Evolutionary conservation across 2,888 invertebrate species (phyloP).

Genomic region (Catocala nupta): DNA sequence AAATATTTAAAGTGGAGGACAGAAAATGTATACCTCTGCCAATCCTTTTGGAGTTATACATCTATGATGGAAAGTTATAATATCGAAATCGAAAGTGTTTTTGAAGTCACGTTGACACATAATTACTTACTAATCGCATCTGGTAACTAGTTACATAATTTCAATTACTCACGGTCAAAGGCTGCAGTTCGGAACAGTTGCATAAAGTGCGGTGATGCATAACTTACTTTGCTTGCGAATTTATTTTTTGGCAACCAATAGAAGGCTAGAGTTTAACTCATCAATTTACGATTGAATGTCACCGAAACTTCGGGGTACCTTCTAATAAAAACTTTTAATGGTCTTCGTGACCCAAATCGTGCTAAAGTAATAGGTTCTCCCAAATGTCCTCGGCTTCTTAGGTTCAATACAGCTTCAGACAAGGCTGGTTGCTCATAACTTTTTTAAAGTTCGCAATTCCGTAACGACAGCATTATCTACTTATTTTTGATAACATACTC

Average conservation of each 20-base stretch:
- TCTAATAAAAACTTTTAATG: neutral
- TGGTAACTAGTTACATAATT: neutral
- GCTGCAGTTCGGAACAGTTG: slow-evolving; percentile 10
- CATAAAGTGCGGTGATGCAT: slow-evolving; percentile 27
- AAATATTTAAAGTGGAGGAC: no score
- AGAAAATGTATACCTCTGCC: no score
- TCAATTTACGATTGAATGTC: no score
- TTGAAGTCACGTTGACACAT: neutral
- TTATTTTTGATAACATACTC: neutral
- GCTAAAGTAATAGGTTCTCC: neutral
- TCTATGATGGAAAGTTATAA: no score
- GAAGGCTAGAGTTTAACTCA: no score
- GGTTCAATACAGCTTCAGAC: slow-evolving; percentile 1
- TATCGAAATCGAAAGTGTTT: no score
- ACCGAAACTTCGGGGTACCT: no score
- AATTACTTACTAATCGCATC: neutral
- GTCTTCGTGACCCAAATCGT: slow-evolving; percentile 9
- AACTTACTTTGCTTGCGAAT: slow-evolving; percentile 18
- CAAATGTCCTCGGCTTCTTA: neutral
- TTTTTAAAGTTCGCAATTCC: slow-evolving; percentile 8
- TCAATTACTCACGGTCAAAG: neutral
- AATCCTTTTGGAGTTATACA: no score
- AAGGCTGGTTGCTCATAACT: neutral
- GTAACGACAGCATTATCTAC: neutral
- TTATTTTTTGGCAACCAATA: no score